Base-by-base conservation (phyloP, 30 jellyfish, hydroid and myxozoan genomes). In the Cassiopea xamachana region DNA sequence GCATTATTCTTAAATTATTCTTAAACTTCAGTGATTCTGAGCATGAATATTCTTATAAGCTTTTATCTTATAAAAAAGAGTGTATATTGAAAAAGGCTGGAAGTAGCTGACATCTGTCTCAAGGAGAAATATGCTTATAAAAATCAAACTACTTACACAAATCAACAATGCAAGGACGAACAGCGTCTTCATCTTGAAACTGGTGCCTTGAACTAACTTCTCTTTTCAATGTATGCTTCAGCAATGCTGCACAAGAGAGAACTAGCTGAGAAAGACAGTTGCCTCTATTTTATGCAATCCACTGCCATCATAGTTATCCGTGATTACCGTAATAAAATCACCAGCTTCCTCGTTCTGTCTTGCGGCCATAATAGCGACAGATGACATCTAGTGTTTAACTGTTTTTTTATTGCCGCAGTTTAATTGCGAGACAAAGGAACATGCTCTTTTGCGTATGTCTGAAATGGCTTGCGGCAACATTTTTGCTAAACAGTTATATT, bases 141-240 rank as follows among this genome's bases (percentile, higher is more conserved):
- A n/a, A n/a, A n/a, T n/a, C n/a, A 51, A 51, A 2, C 1, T 10
- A 78, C 87, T 47, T 27, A 78, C 87, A 18, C 49, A 75, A 1
- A 47, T 69, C 55, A 78, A 14, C 1, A 49, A 17, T 78, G 75
- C 87, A 17, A 78, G n/a, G 4, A 69, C 87, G 55, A 78, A 51
- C 1, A 78, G 48, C 12, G 75, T 15, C 87, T 78, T 78, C 87
- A 78, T 78, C 58, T 71, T 71, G 80, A 71, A 43, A 71, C 15
- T 78, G 84, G 84, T 75, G 84, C 84, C 84, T 50, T 75, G 69
- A 75, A 68, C 84, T 44, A 27, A 6, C 13, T 73, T 50, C 81
- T 27, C 81, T 17, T 15, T 50, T 14, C 15, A 17, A 27, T 0
- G 2, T 50, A 14, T 73, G 50, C 18, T 18, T 27, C 2, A 47